A percentile compares a stretch with the other conserved stretches of the same genome.
These are phyloP conservation scores for Acrocephalus kingi DNA, from an alignment of 2,113 vertebrate species.

Conservation along the genomic window DNA sequence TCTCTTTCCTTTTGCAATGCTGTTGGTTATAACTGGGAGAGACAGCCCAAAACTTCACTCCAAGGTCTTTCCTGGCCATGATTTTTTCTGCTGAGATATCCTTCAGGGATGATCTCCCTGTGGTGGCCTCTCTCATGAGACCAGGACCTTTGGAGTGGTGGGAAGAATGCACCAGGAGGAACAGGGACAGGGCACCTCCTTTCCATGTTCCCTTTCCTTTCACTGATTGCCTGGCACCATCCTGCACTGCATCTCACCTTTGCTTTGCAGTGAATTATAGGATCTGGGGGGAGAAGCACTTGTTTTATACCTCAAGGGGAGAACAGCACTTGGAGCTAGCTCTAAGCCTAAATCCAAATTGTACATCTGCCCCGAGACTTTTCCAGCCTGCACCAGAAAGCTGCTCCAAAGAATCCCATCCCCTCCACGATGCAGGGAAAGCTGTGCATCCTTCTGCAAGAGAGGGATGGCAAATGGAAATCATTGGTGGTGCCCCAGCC, in stretches of 20 bases:
- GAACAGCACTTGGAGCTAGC: neutral
- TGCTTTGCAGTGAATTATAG: neutral
- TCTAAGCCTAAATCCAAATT: neutral
- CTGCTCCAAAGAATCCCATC: neutral
- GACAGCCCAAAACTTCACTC: neutral
- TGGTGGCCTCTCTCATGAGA: accelerated
- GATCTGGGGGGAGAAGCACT: neutral
- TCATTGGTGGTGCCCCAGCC: neutral
- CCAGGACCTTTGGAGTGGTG: neutral
- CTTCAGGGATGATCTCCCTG: neutral
- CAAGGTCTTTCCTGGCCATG: neutral
- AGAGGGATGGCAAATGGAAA: neutral
- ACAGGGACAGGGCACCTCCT: neutral
- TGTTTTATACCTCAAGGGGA: neutral
- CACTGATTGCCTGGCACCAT: neutral
- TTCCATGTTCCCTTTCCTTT: neutral
- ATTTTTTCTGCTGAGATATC: neutral
- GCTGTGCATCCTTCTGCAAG: neutral
- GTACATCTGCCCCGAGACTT: accelerated
- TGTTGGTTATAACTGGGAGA: neutral
- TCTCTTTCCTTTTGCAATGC: neutral
- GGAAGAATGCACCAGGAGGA: neutral
- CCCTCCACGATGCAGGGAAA: neutral
- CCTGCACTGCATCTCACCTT: neutral
- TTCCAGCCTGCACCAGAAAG: neutral